Conservation (phyloP, 2,113 vertebrate genomes). For the Tychaedon coryphoeus region DNA sequence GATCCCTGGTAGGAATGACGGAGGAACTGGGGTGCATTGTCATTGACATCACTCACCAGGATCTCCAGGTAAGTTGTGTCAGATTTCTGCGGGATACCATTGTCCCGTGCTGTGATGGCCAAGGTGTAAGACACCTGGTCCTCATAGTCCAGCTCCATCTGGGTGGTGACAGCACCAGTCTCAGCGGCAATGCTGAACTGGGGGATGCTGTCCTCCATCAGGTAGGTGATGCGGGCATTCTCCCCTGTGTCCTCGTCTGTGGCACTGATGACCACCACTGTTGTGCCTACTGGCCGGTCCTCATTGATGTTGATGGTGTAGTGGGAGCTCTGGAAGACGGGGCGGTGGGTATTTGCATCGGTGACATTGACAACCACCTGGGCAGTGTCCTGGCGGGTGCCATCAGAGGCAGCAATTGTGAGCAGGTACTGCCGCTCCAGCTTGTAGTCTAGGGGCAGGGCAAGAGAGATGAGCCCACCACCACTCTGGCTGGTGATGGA, state of each 20-base stretch:
- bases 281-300: slow-evolving; percentile 85
- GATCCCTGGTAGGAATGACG: slow-evolving; percentile 87
- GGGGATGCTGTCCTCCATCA: slow-evolving; percentile 98
- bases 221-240: slow-evolving; percentile 92
- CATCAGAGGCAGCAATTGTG: slow-evolving; percentile 86
- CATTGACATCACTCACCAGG: slow-evolving; percentile 92
- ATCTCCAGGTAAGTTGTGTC: slow-evolving; percentile 98
- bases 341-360: slow-evolving; percentile 93
- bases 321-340: slow-evolving; percentile 96
- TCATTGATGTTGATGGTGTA: slow-evolving; percentile 92
- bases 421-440: slow-evolving; percentile 91
- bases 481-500: slow-evolving; percentile 96
- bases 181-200: slow-evolving; percentile 89
- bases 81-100: slow-evolving; percentile 95
- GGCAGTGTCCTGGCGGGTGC: slow-evolving; percentile 85
- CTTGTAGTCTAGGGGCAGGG: slow-evolving; percentile 93
- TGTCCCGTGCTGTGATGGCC: slow-evolving; percentile 92
- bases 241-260: slow-evolving; percentile 94
- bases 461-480: slow-evolving; percentile 89
- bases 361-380: slow-evolving; percentile 92
- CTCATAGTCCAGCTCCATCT: slow-evolving; percentile 93
- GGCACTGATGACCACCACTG: slow-evolving; percentile 92
- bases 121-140: slow-evolving; percentile 95
- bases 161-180: slow-evolving; percentile 89
- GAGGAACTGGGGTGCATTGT: slow-evolving; percentile 91